Evolutionary conservation across 2,797 vertebrate species (phyloP).

Genomic region (Limosa lapponica): DNA sequence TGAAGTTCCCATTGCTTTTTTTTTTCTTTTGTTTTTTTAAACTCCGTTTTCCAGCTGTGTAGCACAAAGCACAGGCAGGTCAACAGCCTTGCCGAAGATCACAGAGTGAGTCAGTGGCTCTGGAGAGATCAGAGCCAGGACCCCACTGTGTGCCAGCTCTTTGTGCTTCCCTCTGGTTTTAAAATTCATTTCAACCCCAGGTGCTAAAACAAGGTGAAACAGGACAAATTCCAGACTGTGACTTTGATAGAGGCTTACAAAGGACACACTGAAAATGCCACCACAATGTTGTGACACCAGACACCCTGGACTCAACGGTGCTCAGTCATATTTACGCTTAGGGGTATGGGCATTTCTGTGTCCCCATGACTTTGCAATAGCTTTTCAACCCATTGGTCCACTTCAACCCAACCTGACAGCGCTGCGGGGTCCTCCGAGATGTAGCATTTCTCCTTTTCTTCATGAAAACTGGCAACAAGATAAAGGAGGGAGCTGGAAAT

Average conservation of each 20-base stretch:
- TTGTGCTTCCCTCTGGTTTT: conserved; percentile 61
- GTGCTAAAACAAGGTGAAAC: conserved; percentile 64
- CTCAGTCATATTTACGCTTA: background rate
- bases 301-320: background rate
- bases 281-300: background rate
- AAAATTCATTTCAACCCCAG: conserved; percentile 64
- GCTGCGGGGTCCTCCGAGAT: background rate
- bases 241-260: conserved; percentile 22
- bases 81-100: conserved; percentile 60
- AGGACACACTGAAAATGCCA: conserved; percentile 33
- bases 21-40: background rate
- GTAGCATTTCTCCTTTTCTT: background rate
- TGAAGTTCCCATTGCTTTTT: conserved; percentile 37
- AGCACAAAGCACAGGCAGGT: conserved; percentile 48
- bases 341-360: background rate
- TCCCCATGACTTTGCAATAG: background rate
- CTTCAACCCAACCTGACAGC: conserved; percentile 2
- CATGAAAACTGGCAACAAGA: background rate
- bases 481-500: background rate
- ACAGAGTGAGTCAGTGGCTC: conserved; percentile 67
- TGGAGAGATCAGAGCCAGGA: conserved; percentile 62
- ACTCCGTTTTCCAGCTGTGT: conserved; percentile 71
- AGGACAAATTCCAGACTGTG: conserved; percentile 38
- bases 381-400: background rate
- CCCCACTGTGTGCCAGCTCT: conserved; percentile 65